phyloP scores from a whole-genome alignment of 1,140 invertebrate species.

The Brachionus koreanus region DNA sequence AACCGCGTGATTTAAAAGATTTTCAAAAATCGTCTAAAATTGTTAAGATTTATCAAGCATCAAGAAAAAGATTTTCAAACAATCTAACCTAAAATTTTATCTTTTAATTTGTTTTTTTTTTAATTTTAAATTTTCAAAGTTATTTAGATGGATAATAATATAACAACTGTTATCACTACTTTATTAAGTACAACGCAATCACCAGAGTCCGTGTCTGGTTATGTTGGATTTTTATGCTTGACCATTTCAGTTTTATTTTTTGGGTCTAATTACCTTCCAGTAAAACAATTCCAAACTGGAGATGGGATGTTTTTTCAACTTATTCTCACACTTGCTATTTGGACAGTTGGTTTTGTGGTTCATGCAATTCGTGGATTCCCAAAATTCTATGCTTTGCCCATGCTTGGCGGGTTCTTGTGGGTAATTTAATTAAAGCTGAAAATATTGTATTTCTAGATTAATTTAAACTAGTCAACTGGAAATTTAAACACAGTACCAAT shows the following conservation, averaged over 20 bases:
- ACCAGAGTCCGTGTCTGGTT: slow-evolving; percentile 6
- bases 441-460: background rate
- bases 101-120: background rate
- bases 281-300: slow-evolving; percentile 58
- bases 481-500: slow-evolving; percentile 29
- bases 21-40: background rate
- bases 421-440: background rate
- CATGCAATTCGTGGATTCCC: slow-evolving; percentile 49
- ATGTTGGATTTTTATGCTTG: slow-evolving; percentile 52
- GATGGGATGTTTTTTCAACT: slow-evolving; percentile 60
- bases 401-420: slow-evolving; percentile 57
- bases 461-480: slow-evolving; percentile 15
- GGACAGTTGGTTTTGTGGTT: slow-evolving; percentile 51
- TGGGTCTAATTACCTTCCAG: slow-evolving; percentile 58
- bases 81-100: background rate
- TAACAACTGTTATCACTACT: slow-evolving; percentile 13
- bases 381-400: slow-evolving; percentile 53
- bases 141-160: slow-evolving; percentile 16
- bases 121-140: background rate
- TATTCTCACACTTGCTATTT: slow-evolving; percentile 53
- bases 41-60: background rate
- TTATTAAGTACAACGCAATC: background rate
- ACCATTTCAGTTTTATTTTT: slow-evolving; percentile 53
- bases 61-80: background rate
- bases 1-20: background rate